Percentiles rank a stretch among this genome's conserved stretches.
phyloP scores from a whole-genome alignment of 2,113 vertebrate genomes.

The Pseudolaguvia tuberculata region DNA sequence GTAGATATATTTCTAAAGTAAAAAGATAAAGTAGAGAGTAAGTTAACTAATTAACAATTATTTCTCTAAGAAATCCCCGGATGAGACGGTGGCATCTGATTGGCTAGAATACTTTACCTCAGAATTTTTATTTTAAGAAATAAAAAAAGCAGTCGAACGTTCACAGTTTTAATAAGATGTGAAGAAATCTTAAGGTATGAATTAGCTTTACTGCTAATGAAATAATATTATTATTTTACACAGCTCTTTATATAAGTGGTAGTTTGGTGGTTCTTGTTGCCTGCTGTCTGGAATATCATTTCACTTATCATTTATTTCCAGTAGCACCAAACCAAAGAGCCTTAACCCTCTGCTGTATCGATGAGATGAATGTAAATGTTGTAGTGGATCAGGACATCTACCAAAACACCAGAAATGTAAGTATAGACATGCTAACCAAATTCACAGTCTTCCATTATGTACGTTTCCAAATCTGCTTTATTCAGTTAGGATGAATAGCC shows the following conservation, averaged over 20 bases:
- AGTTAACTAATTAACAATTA: too few species aligned
- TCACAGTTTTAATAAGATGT: not conserved
- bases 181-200: not conserved
- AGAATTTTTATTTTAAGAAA: too few species aligned
- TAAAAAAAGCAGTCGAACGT: not conserved
- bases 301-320: too few species aligned
- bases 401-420: too few species aligned
- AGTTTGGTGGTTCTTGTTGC: too few species aligned
- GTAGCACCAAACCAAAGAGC: too few species aligned
- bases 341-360: too few species aligned
- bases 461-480: not conserved
- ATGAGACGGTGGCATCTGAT: not conserved
- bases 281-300: too few species aligned
- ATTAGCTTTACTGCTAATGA: not conserved
- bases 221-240: not conserved
- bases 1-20: too few species aligned
- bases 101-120: not conserved
- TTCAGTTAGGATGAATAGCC: constrained; percentile 48
- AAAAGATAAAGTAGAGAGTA: too few species aligned
- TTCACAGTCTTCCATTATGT: not conserved
- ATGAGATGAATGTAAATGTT: too few species aligned
- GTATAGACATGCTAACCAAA: not conserved
- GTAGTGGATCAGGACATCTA: too few species aligned
- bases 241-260: not conserved
- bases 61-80: not conserved